Conservation (phyloP, 2,113 vertebrate species). For the Taxidea taxus region DNA sequence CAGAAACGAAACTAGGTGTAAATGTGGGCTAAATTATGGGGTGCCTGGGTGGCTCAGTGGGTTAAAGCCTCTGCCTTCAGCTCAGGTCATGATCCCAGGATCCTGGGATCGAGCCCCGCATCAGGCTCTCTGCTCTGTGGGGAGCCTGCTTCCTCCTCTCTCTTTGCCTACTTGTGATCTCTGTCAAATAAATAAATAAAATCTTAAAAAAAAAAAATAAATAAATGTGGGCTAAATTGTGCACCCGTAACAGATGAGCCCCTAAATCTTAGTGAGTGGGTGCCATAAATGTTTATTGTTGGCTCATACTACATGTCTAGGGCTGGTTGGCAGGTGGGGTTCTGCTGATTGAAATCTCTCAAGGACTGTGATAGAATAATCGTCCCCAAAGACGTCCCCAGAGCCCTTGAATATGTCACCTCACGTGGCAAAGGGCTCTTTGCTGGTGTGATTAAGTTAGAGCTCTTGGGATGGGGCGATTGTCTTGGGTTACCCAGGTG, state of each 20-base stretch:
- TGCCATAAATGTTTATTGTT: not conserved
- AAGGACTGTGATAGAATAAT: not conserved
- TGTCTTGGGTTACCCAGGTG: not conserved
- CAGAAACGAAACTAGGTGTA: not conserved
- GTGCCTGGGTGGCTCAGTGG: too few species aligned
- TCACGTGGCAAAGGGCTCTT: not conserved
- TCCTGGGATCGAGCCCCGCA: too few species aligned
- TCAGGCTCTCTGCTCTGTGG: too few species aligned
- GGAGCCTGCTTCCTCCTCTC: too few species aligned
- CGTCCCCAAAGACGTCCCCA: not conserved
- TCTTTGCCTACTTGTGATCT: too few species aligned
- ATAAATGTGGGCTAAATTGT: not conserved
- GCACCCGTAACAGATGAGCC: not conserved
- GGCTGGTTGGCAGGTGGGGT: not conserved
- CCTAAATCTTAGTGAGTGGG: not conserved
- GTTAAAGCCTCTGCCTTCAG: too few species aligned
- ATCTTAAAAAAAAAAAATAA: too few species aligned
- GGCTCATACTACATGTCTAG: not conserved
- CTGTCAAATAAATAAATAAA: too few species aligned
- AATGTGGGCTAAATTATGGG: not conserved
- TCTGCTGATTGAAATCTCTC: not conserved
- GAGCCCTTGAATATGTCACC: not conserved
- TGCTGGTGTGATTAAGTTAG: not conserved
- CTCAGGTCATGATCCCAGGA: too few species aligned
- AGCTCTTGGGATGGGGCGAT: too few species aligned